Percentiles rank a stretch among this genome's conserved stretches.
These are phyloP conservation scores for Empidonax alnorum DNA, from an alignment of 2,113 vertebrate species.

Conservation along the genomic window DNA sequence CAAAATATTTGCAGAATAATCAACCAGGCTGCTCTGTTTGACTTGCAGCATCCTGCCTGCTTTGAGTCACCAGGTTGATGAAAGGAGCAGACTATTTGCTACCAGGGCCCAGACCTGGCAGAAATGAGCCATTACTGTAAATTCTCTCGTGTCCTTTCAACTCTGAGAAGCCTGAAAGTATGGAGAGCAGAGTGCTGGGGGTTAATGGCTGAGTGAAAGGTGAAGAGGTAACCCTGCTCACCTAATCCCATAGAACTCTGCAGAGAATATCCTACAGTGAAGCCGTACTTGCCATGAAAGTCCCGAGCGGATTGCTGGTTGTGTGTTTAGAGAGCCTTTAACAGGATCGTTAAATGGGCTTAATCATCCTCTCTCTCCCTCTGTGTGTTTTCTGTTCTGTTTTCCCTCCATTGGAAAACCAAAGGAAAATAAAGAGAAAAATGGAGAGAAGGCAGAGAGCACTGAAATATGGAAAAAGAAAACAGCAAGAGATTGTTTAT, in stretches of 20 bases:
- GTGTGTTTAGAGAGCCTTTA: neutral
- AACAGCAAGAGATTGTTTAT: neutral
- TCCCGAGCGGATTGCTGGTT: neutral
- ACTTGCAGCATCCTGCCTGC: neutral
- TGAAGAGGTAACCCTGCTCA: neutral
- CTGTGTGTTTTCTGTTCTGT: neutral
- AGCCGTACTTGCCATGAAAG: neutral
- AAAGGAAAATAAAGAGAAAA: neutral
- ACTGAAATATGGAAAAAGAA: neutral
- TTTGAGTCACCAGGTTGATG: neutral
- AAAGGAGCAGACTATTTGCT: neutral
- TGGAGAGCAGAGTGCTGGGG: neutral
- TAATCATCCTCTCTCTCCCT: neutral
- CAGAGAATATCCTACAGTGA: neutral
- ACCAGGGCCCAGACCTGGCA: neutral
- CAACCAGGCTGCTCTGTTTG: neutral
- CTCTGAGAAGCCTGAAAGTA: neutral
- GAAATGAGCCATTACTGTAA: neutral
- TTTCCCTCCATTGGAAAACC: neutral
- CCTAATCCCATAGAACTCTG: neutral
- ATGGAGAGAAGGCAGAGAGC: neutral
- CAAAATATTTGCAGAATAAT: slow-evolving; percentile 63
- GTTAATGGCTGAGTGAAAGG: neutral
- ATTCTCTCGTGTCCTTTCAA: neutral
- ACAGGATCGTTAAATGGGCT: neutral